These are phyloP conservation scores for Meteorus colon DNA, from an alignment of 2,888 invertebrate genomes.

Conservation along the genomic window DNA sequence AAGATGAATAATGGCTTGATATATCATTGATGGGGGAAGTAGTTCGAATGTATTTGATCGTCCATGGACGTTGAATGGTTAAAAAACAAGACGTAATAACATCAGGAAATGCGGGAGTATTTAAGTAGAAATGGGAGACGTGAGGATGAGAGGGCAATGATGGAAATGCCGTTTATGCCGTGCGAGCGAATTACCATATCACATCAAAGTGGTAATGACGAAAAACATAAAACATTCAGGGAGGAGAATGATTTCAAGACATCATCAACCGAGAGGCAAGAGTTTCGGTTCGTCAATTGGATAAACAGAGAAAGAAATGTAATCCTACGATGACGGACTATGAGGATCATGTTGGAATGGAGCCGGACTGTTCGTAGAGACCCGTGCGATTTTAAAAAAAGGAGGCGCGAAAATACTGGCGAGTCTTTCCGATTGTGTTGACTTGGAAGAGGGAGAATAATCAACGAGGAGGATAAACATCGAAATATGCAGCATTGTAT, in stretches of 20 bases:
- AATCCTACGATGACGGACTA: slow-evolving; percentile 17
- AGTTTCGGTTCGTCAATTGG: not conserved
- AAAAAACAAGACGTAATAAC: not conserved
- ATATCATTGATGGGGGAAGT: not conserved
- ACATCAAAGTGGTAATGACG: not conserved
- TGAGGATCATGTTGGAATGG: slow-evolving; percentile 42
- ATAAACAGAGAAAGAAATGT: not conserved
- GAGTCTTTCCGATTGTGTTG: not conserved
- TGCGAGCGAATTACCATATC: not conserved
- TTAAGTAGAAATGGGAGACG: not conserved
- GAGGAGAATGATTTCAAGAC: not conserved
- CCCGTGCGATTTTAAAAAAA: slow-evolving; percentile 48
- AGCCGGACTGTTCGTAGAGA: slow-evolving; percentile 36
- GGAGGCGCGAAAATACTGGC: not conserved
- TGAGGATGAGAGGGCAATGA: not conserved
- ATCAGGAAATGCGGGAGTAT: not conserved
- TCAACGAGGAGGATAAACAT: not conserved
- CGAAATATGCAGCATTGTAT: slow-evolving; percentile 13
- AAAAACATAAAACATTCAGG: not conserved
- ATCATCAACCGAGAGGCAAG: not conserved
- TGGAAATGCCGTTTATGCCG: slow-evolving; percentile 10
- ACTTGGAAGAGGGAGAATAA: not conserved
- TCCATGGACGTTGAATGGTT: not conserved
- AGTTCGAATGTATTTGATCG: not conserved
- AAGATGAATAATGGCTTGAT: slow-evolving; percentile 7